Evolutionary conservation across 2,113 vertebrate species (phyloP).

Genomic region (mouse (Mus musculus)): GRCm39 chr11:55485501-55486000

Average conservation of each 20-base stretch:
- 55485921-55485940: not conserved
- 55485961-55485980: not conserved
- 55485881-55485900: not conserved
- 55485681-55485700: not conserved
- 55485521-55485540: slow-evolving; percentile 61
- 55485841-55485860: not conserved
- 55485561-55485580: not conserved
- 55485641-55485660: not conserved
- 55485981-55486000: too few species aligned
- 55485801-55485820: not conserved
- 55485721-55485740: not conserved
- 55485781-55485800: slow-evolving; percentile 18
- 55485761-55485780: not conserved
- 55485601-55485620: not conserved
- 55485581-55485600: not conserved
- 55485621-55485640: not conserved
- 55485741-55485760: not conserved
- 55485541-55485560: slow-evolving; percentile 29
- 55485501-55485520: slow-evolving; percentile 24
- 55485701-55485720: not conserved
- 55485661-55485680: not conserved
- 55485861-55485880: not conserved
- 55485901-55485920: not conserved
- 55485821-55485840: not conserved
- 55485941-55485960: not conserved